Evolutionary conservation across 1,140 invertebrate species (phyloP).

Genomic region (Trachymyrmex septentrionalis): DNA sequence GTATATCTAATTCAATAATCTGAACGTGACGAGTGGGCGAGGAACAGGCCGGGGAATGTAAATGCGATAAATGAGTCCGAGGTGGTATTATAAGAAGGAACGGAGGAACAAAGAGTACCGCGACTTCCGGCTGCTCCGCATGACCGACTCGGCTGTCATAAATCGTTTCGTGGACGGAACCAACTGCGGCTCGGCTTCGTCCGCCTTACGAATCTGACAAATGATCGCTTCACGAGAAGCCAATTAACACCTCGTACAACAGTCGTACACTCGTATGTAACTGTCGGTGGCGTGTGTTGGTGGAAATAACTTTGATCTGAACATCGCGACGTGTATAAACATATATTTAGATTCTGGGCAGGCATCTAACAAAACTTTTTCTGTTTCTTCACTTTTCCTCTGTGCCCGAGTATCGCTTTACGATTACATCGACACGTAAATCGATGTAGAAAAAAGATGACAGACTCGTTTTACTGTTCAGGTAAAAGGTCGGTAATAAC

Average conservation of each 20-base stretch:
- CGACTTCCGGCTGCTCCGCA: conserved; percentile 76
- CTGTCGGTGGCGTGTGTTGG: conserved; percentile 19
- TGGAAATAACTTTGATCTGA: conserved; percentile 41
- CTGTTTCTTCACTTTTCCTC: background rate
- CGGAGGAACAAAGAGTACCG: conserved; percentile 73
- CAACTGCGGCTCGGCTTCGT: conserved; percentile 53
- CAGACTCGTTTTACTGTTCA: background rate
- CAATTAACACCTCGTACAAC: conserved; percentile 78
- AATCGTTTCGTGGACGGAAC: conserved; percentile 78
- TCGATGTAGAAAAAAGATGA: background rate
- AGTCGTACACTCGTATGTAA: conserved; percentile 5
- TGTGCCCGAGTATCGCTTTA: background rate
- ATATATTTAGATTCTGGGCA: conserved; percentile 34
- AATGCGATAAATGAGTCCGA: conserved; percentile 81
- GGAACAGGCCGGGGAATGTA: conserved; percentile 71
- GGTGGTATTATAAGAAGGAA: conserved; percentile 55
- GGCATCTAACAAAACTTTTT: background rate
- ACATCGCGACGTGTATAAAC: background rate
- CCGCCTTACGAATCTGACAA: conserved; percentile 70
- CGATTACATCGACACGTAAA: background rate
- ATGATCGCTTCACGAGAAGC: conserved; percentile 71
- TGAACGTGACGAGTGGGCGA: conserved; percentile 74
- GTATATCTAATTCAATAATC: conserved; percentile 85
- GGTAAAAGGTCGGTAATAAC: conserved; percentile 20
- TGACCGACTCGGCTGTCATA: conserved; percentile 73